Evolutionary conservation across 2,888 invertebrate species (phyloP).

Genomic region (Coremacera marginata): DNA sequence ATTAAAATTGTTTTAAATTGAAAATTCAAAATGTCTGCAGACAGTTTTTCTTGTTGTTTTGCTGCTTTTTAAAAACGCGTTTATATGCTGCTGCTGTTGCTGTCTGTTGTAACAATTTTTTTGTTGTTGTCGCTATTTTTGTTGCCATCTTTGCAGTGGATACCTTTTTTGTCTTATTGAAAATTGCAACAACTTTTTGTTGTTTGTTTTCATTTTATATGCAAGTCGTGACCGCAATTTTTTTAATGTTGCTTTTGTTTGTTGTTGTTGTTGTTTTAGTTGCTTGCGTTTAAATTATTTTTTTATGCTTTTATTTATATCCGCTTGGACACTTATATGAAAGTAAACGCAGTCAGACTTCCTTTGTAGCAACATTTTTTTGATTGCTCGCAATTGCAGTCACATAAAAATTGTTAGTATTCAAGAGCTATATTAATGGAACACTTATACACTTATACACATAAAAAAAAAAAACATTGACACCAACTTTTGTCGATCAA

Average conservation of each 20-base stretch:
- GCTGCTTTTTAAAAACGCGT: neutral
- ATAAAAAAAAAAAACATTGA: too few relatives aligned
- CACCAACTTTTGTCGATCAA: too few relatives aligned
- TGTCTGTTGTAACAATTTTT: slow-evolving; percentile 14
- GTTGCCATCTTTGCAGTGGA: neutral
- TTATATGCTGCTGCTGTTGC: slow-evolving; percentile 2
- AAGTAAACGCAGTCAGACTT: slow-evolving; percentile 1
- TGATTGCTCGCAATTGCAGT: neutral
- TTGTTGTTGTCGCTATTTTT: slow-evolving; percentile 20
- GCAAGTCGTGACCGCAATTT: slow-evolving; percentile 19
- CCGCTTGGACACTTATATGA: neutral
- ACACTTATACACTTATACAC: too few relatives aligned
- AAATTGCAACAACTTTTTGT: neutral
- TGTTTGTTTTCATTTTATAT: slow-evolving; percentile 17
- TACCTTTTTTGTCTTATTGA: neutral
- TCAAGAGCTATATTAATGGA: too few relatives aligned
- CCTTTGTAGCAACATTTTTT: slow-evolving; percentile 3
- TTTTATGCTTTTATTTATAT: neutral
- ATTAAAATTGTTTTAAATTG: slow-evolving; percentile 32
- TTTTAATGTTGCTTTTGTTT: neutral
- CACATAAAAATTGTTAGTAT: too few relatives aligned
- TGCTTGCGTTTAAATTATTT: neutral
- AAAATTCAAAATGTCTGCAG: slow-evolving; percentile 26
- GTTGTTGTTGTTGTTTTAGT: neutral
- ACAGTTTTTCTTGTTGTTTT: neutral